Evolutionary conservation across 2,797 vertebrate species (phyloP).

Genomic region (Aldrovandia affinis): DNA sequence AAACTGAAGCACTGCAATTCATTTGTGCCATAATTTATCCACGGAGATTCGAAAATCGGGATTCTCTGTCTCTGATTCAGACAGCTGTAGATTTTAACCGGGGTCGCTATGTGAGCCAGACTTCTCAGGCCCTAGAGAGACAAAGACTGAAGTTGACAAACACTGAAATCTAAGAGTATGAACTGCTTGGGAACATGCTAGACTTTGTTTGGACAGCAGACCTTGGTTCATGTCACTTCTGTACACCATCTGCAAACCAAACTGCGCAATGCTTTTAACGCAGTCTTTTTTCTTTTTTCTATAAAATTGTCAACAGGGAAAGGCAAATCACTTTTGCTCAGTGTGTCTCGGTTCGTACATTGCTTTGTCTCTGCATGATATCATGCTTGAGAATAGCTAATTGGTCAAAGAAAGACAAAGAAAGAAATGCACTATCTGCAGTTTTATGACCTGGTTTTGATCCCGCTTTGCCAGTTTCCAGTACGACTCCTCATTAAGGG

Average conservation of each 20-base stretch:
- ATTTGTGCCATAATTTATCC: conserved; percentile 64
- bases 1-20: conserved; percentile 54
- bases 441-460: conserved; percentile 37
- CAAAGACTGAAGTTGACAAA: conserved; percentile 25
- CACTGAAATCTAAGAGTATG: background rate
- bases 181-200: background rate
- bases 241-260: conserved; percentile 43
- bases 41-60: conserved; percentile 37
- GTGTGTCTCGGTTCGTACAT: conserved; percentile 40
- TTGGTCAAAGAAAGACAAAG: conserved; percentile 40
- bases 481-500: background rate
- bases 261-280: conserved; percentile 41
- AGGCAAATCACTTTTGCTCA: conserved; percentile 48
- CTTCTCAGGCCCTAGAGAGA: conserved; percentile 49
- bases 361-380: conserved; percentile 33
- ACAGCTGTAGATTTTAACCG: conserved; percentile 51
- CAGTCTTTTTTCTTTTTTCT: conserved; percentile 11
- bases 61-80: conserved; percentile 27
- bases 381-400: conserved; percentile 37
- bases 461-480: background rate
- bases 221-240: background rate
- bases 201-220: background rate
- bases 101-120: conserved; percentile 39
- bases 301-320: conserved; percentile 19
- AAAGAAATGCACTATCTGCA: conserved; percentile 39